These are phyloP conservation scores for Halocynthia roretzi DNA, from an alignment of 23 tunicate species.

Conservation along the genomic window DNA sequence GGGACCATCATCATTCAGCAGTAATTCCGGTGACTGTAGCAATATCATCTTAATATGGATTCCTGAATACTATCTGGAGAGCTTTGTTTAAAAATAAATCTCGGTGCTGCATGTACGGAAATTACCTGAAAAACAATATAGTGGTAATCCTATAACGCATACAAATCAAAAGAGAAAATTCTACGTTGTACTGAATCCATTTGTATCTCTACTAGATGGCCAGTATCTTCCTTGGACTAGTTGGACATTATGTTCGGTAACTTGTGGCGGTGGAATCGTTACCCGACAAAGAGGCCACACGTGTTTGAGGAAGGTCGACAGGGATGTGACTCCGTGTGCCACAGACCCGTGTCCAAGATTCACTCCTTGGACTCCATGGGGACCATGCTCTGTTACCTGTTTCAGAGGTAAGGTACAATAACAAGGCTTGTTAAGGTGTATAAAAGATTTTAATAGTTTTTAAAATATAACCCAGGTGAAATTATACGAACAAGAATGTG, in stretches of 20 bases:
- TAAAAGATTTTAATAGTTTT: neutral
- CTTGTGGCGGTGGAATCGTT: constrained; percentile 62
- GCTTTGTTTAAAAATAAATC: too few relatives aligned
- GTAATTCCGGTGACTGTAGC: too few relatives aligned
- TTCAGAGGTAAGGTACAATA: constrained; percentile 43
- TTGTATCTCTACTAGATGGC: constrained; percentile 14
- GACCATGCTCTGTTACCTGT: constrained; percentile 62
- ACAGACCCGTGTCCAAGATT: constrained; percentile 54
- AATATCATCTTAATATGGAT: too few relatives aligned
- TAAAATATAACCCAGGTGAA: neutral
- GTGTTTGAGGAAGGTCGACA: constrained; percentile 28
- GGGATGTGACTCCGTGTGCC: constrained; percentile 27
- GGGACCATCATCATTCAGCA: too few relatives aligned
- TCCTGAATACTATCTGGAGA: too few relatives aligned
- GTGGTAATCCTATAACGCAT: too few relatives aligned
- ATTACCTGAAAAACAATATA: too few relatives aligned
- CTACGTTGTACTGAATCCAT: too few relatives aligned
- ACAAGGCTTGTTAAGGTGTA: neutral
- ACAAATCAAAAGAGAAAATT: too few relatives aligned
- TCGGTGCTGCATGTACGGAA: too few relatives aligned
- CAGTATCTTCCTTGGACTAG: constrained; percentile 35
- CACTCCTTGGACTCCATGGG: constrained; percentile 70
- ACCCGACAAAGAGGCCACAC: constrained; percentile 53
- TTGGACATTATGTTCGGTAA: constrained; percentile 75
- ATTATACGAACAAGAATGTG: constrained; percentile 29